These are phyloP conservation scores for Telmatochromis sp. DNA, from an alignment of 2,113 vertebrate species.

Conservation along the genomic window DNA sequence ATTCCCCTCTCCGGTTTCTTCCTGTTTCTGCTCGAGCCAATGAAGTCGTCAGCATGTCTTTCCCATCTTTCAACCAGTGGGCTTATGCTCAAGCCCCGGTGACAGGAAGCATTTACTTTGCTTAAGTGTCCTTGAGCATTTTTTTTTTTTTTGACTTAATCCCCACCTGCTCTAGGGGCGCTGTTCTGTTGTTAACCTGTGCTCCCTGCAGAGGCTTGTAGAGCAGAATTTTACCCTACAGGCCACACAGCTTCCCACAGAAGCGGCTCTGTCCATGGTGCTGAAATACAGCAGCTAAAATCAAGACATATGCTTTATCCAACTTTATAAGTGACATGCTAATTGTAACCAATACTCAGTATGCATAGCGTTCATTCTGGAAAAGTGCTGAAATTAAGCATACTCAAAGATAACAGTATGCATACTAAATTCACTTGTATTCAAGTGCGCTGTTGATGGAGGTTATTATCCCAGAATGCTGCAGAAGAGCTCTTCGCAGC, in stretches of 20 bases:
- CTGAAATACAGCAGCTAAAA: constrained; percentile 19
- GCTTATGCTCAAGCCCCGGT: not conserved
- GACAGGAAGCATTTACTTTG: constrained; percentile 25
- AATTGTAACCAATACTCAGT: not conserved
- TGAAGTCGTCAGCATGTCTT: not conserved
- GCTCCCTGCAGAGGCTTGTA: not conserved
- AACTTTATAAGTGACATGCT: not conserved
- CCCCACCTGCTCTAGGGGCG: constrained; percentile 15
- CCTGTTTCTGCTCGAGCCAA: not conserved
- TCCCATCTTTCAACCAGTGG: constrained; percentile 10
- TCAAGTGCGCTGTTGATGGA: constrained; percentile 29
- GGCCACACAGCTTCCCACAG: not conserved
- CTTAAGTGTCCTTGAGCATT: constrained; percentile 51
- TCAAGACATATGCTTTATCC: not conserved
- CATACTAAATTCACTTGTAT: not conserved
- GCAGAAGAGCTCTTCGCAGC: not conserved
- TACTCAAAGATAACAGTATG: constrained; percentile 22
- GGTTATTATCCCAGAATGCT: not conserved
- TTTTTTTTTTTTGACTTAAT: constrained; percentile 8
- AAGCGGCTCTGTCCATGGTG: constrained; percentile 44
- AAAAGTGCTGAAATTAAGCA: constrained; percentile 32
- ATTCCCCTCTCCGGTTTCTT: not conserved
- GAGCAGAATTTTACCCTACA: constrained; percentile 1
- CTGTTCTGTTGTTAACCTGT: constrained; percentile 16
- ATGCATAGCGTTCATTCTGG: not conserved